Percentiles rank a stretch among this genome's conserved stretches.
Evolutionary conservation across 2,113 vertebrate genomes (phyloP).

Genomic region (Daphoenositta chrysoptera): DNA sequence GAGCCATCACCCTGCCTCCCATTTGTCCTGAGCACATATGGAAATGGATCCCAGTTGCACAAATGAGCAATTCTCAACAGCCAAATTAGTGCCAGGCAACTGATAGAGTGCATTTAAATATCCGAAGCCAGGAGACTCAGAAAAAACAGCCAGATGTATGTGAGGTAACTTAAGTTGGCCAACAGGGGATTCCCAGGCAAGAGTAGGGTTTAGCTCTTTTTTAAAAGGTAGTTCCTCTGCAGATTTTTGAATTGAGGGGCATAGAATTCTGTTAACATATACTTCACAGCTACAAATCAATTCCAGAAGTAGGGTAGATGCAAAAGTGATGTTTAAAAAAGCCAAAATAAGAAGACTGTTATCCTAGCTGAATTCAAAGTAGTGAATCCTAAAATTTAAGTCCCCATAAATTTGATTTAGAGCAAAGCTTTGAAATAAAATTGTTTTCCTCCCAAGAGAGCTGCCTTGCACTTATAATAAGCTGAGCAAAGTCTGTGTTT

Average conservation of each 20-base stretch:
- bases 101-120: background rate
- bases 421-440: background rate
- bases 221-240: background rate
- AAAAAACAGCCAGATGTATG: background rate
- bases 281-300: background rate
- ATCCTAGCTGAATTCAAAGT: background rate
- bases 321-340: background rate
- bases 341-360: background rate
- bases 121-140: background rate
- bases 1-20: background rate
- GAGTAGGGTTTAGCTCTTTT: background rate
- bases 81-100: background rate
- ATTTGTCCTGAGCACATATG: accelerated
- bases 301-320: background rate
- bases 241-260: background rate
- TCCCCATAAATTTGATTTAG: background rate
- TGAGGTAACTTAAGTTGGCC: background rate
- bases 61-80: background rate
- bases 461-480: background rate
- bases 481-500: background rate
- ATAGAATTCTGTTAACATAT: background rate
- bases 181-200: background rate
- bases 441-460: background rate
- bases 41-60: background rate
- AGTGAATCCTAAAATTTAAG: background rate